phyloP scores from a whole-genome alignment of 2,113 vertebrate genomes.

The Oncorhynchus mykiss region DNA sequence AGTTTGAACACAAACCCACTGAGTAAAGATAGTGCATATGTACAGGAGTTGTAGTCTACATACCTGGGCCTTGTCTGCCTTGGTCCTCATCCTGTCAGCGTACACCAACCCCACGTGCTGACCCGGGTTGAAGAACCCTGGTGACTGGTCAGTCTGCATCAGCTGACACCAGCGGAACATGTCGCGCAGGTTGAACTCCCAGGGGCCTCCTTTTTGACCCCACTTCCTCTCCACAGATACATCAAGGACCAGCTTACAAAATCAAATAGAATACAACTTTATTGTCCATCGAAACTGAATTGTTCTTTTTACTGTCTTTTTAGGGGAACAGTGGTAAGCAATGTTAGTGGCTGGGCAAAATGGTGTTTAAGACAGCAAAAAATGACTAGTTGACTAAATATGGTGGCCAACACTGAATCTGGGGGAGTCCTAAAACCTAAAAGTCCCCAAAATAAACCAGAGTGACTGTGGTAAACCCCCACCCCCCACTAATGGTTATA shows the following conservation, averaged over 20 bases:
- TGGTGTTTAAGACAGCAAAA: neutral
- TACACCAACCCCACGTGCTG: constrained; percentile 92
- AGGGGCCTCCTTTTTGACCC: constrained; percentile 94
- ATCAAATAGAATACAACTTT: neutral
- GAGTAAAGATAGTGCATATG: neutral
- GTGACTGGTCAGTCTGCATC: constrained; percentile 91
- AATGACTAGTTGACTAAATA: neutral
- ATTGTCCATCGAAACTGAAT: no score
- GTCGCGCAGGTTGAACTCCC: constrained; percentile 98
- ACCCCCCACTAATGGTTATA: neutral
- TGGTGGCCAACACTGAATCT: neutral
- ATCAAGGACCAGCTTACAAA: constrained; percentile 83
- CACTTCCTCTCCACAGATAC: constrained; percentile 85
- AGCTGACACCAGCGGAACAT: constrained; percentile 98
- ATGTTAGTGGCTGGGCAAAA: neutral
- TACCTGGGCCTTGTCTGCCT: constrained; percentile 86
- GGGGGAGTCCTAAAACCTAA: neutral
- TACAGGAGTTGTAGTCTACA: neutral
- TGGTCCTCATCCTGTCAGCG: constrained; percentile 90
- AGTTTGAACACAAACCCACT: neutral
- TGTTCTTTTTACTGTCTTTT: no score
- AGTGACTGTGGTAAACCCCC: neutral
- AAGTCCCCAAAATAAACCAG: neutral
- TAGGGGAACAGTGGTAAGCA: neutral
- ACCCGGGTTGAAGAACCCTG: constrained; percentile 87